Evolutionary conservation across 2,113 vertebrate species (phyloP).

Genomic region (Sorex araneus): DNA sequence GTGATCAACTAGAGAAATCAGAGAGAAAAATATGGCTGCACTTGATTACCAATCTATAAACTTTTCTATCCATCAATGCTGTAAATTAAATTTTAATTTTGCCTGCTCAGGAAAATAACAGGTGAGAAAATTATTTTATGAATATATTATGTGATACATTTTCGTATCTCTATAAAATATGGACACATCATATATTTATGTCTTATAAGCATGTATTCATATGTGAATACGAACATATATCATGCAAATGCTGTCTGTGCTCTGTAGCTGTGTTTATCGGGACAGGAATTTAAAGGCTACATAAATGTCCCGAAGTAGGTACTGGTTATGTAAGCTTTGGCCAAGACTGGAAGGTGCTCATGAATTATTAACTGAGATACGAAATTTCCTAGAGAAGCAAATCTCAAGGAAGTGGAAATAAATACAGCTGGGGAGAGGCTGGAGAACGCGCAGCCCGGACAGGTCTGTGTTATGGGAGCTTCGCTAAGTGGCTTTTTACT

Average conservation of each 20-base stretch:
- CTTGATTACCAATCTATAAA: background rate
- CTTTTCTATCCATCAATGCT: background rate
- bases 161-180: background rate
- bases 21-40: background rate
- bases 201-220: slow-evolving; percentile 17
- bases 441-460: background rate
- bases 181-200: background rate
- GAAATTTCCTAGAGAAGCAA: background rate
- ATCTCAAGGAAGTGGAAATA: background rate
- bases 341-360: background rate
- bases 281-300: background rate
- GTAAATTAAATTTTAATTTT: background rate
- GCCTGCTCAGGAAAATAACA: slow-evolving; percentile 4
- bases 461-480: background rate
- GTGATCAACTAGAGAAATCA: background rate
- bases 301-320: background rate
- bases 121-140: background rate
- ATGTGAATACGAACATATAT: background rate
- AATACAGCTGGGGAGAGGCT: background rate
- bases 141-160: background rate
- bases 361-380: background rate
- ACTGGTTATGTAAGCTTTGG: background rate
- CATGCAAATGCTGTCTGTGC: background rate
- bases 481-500: background rate
- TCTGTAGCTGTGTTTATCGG: background rate